Base-by-base conservation (phyloP, 2,888 invertebrate genomes). In the Cacoxenus indagator region DNA sequence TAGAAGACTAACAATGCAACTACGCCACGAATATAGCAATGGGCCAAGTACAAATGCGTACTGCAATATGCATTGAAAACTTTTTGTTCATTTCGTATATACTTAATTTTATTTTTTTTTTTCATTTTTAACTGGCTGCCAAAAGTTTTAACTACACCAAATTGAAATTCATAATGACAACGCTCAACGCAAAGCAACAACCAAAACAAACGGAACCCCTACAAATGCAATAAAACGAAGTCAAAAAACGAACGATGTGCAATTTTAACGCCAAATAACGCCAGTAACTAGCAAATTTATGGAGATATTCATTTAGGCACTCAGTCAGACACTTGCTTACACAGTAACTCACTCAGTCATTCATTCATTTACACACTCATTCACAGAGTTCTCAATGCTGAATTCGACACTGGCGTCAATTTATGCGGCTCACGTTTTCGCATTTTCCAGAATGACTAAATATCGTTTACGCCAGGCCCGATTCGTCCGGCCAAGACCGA, bases 401-500 rank as follows among this genome's bases (percentile, higher is more conserved):
- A 29, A 67, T 54, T 29, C 43, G n/a, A 66, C 74, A 37, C 69
- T 64, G 61, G 72, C 80, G 73, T 75, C 81, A 81, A 84, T 85
- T 85, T 83, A 85, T 85, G 85, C 85, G 78, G 79, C 79, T 85
- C 85, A 85, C 85, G 85, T 85, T 85, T 83, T 84, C 84, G 77
- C 85, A 85, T 85, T 85, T 84, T 84, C 78, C 79, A 78, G 85
- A 85, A 84, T 84, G 85, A 84, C 85, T 85, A 85, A 85, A 85
- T 85, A 85, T 85, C 85, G 83, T 78, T 85, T 85, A 84, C 84
- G 76, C 59, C 29, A 37, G 17, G 31, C 31, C 59, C 55, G 29
- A n/a, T n/a, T n/a, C n/a, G n/a, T n/a, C 57, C 14, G 24, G 0
- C 14, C 31, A 31, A 57, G 6, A 31, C 19, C 17, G 19, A 31